Evolutionary conservation across 2,113 vertebrate species (phyloP).

Genomic region (Reinhardtius hippoglossoides): DNA sequence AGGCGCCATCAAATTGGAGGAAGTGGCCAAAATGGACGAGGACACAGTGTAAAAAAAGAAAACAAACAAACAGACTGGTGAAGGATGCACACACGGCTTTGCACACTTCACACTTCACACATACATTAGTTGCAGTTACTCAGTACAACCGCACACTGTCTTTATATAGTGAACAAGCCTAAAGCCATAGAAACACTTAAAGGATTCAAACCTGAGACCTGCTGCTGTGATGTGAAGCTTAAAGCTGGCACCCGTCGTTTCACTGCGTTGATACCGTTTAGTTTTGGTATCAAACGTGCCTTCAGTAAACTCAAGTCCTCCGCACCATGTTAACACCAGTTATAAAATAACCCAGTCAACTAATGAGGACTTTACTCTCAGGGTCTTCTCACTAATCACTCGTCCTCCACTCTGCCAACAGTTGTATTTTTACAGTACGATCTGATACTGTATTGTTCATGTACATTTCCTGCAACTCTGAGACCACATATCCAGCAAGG

Average conservation of each 20-base stretch:
- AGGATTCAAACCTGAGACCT: not conserved
- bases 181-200: conserved; percentile 45
- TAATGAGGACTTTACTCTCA: conserved; percentile 48
- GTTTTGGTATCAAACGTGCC: conserved; percentile 49
- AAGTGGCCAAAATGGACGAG: conserved; percentile 74
- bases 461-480: no score
- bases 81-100: conserved; percentile 10
- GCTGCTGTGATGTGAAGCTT: conserved; percentile 8
- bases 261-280: not conserved
- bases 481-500: no score
- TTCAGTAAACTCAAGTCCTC: conserved; percentile 35
- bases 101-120: conserved; percentile 1
- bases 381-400: conserved; percentile 17
- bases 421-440: no score
- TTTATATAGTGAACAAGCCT: conserved; percentile 22
- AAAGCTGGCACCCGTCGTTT: not conserved
- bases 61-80: not conserved
- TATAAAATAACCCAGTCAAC: not conserved
- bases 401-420: no score
- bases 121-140: conserved; percentile 22
- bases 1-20: conserved; percentile 11
- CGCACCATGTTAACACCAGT: not conserved
- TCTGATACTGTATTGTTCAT: no score
- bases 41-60: conserved; percentile 63
- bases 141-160: conserved; percentile 11